Conservation (phyloP, 2,113 vertebrate genomes). For the Amblyornis subalaris region DNA sequence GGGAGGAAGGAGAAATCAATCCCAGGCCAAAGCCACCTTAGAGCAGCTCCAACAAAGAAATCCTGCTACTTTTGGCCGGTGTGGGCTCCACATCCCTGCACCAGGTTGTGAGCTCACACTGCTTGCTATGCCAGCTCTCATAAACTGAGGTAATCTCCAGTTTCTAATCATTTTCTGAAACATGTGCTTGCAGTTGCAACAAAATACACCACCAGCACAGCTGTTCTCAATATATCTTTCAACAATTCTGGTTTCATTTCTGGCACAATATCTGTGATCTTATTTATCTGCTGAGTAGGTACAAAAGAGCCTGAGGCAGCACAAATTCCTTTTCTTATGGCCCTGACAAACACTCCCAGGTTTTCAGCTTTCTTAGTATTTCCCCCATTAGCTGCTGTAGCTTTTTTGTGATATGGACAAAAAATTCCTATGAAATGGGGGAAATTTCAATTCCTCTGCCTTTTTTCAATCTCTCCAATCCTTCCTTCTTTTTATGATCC, state of each 20-base stretch:
- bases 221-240: background rate
- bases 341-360: background rate
- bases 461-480: background rate
- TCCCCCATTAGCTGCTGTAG: background rate
- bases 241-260: background rate
- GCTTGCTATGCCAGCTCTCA: background rate
- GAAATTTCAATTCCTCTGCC: background rate
- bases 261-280: background rate
- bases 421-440: background rate
- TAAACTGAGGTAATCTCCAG: background rate
- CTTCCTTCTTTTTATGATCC: background rate
- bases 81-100: background rate
- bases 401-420: background rate
- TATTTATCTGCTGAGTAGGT: background rate
- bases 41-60: background rate
- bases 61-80: background rate
- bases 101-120: background rate
- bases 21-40: background rate
- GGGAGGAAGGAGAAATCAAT: background rate
- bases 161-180: background rate
- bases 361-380: background rate
- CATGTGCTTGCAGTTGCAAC: background rate
- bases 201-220: background rate
- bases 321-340: background rate
- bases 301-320: background rate